Percentiles rank a stretch among this genome's conserved stretches.
Evolutionary conservation across 2,113 vertebrate species (phyloP).

Genomic region (Silurus glanis): DNA sequence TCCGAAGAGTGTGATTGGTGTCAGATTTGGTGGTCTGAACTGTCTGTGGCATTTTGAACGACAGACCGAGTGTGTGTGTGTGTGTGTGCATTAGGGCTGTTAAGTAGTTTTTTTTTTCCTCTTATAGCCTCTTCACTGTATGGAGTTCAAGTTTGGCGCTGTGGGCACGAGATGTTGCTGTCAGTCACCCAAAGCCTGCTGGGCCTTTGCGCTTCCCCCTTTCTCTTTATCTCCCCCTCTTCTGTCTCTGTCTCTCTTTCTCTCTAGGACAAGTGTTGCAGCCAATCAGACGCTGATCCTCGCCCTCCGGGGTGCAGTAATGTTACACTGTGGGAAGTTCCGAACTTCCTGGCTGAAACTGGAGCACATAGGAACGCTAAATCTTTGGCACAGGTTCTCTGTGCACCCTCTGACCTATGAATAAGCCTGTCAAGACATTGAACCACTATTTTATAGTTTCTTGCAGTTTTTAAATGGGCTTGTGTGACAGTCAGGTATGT

Average conservation of each 20-base stretch:
- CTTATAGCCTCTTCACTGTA: constrained; percentile 27
- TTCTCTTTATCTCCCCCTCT: constrained; percentile 4
- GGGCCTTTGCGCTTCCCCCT: constrained; percentile 14
- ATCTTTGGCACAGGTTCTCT: constrained; percentile 6
- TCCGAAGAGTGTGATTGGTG: not conserved
- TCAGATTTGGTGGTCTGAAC: not conserved
- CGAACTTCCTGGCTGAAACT: constrained; percentile 18
- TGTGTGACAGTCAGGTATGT: not conserved
- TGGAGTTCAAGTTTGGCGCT: constrained; percentile 24
- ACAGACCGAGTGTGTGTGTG: constrained; percentile 11
- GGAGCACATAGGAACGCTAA: not conserved
- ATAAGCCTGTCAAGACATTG: not conserved
- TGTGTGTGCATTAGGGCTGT: constrained; percentile 6
- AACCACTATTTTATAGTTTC: not conserved
- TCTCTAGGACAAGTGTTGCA: constrained; percentile 41
- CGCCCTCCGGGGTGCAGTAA: constrained; percentile 39
- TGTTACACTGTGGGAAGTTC: constrained; percentile 18
- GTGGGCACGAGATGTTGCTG: constrained; percentile 29
- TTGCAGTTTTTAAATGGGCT: not conserved
- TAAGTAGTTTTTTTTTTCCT: constrained; percentile 8
- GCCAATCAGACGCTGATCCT: constrained; percentile 33
- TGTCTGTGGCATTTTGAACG: constrained; percentile 11
- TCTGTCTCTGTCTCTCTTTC: not conserved
- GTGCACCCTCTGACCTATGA: not conserved
- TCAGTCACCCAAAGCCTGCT: constrained; percentile 40